A percentile compares a stretch with the other conserved stretches of the same genome.
These are phyloP conservation scores for Ischnus inquisitorius DNA, from an alignment of 2,888 invertebrate species.

Conservation along the genomic window DNA sequence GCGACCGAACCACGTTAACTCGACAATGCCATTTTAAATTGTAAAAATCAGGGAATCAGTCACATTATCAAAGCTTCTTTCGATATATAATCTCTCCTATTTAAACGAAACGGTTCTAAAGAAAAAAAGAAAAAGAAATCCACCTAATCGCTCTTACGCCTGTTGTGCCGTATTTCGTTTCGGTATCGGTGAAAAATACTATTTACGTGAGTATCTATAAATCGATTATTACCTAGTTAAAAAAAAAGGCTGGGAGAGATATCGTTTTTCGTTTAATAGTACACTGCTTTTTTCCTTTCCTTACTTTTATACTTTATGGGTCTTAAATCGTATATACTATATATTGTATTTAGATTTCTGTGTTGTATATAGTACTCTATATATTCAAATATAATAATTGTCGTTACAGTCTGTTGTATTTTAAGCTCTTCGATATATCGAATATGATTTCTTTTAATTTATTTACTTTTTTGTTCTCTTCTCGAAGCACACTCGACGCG, in stretches of 20 bases:
- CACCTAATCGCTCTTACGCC: slow-evolving; percentile 64
- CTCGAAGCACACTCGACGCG: slow-evolving; percentile 59
- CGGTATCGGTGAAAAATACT: slow-evolving; percentile 74
- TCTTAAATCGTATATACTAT: slow-evolving; percentile 71
- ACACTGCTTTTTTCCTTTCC: slow-evolving; percentile 73
- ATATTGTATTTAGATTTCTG: slow-evolving; percentile 70
- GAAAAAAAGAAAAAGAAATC: slow-evolving; percentile 49
- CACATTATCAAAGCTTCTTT: slow-evolving; percentile 56
- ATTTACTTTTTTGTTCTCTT: slow-evolving; percentile 65
- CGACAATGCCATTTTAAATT: slow-evolving; percentile 60
- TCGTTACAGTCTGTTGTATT: slow-evolving; percentile 80
- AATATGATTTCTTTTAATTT: slow-evolving; percentile 67
- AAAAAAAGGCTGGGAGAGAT: slow-evolving; percentile 59
- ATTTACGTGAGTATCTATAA: slow-evolving; percentile 75
- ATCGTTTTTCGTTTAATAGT: slow-evolving; percentile 76
- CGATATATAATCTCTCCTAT: slow-evolving; percentile 51
- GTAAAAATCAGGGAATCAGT: slow-evolving; percentile 66
- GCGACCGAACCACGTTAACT: slow-evolving; percentile 41
- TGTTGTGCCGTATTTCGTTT: slow-evolving; percentile 65
- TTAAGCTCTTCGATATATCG: slow-evolving; percentile 80
- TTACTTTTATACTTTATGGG: slow-evolving; percentile 66
- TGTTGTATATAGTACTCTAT: slow-evolving; percentile 73
- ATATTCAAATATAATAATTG: slow-evolving; percentile 76
- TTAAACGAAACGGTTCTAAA: slow-evolving; percentile 42
- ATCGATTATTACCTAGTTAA: slow-evolving; percentile 59